Evolutionary conservation across 1,140 invertebrate genomes (phyloP).

Genomic region (Heterodera schachtii): DNA sequence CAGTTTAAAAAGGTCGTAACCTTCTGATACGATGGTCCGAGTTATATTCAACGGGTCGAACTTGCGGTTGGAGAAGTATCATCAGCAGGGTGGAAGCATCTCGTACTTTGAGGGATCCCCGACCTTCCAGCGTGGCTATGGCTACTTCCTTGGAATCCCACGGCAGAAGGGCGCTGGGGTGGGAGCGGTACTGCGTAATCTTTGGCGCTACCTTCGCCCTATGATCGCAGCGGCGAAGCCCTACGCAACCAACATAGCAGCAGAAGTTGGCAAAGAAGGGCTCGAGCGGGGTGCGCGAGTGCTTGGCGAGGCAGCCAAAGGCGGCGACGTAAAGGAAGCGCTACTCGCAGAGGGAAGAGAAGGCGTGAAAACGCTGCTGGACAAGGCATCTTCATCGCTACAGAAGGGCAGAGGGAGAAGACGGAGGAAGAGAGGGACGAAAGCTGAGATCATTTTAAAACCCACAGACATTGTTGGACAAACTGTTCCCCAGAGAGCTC

Average conservation of each 20-base stretch:
- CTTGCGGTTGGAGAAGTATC: background rate
- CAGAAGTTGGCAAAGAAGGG: background rate
- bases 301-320: background rate
- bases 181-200: background rate
- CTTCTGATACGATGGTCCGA: slow-evolving; percentile 21
- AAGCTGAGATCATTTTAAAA: background rate
- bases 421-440: background rate
- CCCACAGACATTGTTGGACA: background rate
- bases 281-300: background rate
- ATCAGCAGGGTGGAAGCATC: background rate
- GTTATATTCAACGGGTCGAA: slow-evolving; percentile 29
- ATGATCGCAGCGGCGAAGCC: background rate
- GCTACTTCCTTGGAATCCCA: background rate
- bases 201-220: slow-evolving; percentile 12
- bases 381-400: background rate
- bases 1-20: background rate
- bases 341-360: slow-evolving; percentile 7
- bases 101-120: background rate
- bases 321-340: background rate
- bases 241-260: background rate
- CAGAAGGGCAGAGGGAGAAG: background rate
- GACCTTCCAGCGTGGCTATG: slow-evolving; percentile 21
- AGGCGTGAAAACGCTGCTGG: background rate
- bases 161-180: background rate
- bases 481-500: background rate